These are phyloP conservation scores for Adineta ricciae DNA, from an alignment of 2,888 invertebrate species.

Conservation along the genomic window DNA sequence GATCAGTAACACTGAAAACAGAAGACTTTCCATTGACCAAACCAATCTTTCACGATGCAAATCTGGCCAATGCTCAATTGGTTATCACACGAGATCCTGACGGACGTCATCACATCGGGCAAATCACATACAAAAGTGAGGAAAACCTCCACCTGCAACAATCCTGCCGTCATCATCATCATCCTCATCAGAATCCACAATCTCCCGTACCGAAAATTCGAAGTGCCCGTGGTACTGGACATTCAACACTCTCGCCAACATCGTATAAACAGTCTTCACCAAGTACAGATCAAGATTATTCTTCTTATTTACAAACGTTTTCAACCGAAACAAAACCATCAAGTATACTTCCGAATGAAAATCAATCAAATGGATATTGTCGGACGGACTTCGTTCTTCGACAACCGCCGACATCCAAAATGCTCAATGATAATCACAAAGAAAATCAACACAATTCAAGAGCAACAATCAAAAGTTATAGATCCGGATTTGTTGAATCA, in stretches of 20 bases:
- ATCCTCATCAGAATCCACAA: neutral
- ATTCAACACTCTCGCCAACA: neutral
- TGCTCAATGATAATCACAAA: neutral
- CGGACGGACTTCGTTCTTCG: neutral
- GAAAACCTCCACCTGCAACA: neutral
- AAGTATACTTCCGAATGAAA: neutral
- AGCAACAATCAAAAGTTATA: neutral
- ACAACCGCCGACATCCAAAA: neutral
- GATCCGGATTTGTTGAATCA: neutral
- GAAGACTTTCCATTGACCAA: neutral
- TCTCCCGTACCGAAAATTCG: neutral
- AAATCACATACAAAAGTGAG: conserved; percentile 22
- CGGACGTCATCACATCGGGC: conserved; percentile 28
- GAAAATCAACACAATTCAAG: neutral
- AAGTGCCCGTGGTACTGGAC: neutral
- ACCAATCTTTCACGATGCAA: neutral
- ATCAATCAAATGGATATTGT: neutral
- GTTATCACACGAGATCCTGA: conserved; percentile 24
- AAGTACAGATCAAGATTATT: neutral
- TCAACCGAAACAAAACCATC: neutral
- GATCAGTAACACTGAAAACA: neutral
- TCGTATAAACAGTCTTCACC: neutral
- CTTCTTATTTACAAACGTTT: neutral
- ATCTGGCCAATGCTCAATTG: conserved; percentile 28
- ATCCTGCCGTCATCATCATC: neutral